A percentile compares a stretch with the other conserved stretches of the same genome.
Conservation (phyloP, 2,888 invertebrate genomes). For the Drosophila nr. perissopoda region DNA sequence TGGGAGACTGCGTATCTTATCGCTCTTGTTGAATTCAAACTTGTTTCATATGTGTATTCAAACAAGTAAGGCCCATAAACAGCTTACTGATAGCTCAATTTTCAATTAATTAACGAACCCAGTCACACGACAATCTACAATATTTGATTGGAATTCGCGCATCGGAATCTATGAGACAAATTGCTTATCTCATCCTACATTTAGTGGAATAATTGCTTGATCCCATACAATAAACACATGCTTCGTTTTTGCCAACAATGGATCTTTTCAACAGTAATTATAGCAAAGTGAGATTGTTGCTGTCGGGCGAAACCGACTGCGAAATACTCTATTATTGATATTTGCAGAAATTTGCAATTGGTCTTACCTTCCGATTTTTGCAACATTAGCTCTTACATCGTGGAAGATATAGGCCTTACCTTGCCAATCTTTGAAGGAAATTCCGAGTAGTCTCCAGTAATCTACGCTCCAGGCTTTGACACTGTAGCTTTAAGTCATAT, state of each 20-base stretch:
- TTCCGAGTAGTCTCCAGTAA: neutral
- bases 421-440: neutral
- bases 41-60: slow-evolving; percentile 15
- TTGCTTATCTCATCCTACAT: neutral
- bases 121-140: slow-evolving; percentile 5
- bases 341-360: neutral
- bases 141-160: neutral
- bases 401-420: neutral
- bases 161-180: neutral
- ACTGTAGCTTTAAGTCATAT: neutral
- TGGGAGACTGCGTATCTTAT: slow-evolving; percentile 48
- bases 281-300: neutral
- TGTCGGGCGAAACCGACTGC: neutral
- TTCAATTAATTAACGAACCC: slow-evolving; percentile 42
- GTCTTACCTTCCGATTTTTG: neutral
- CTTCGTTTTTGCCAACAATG: neutral
- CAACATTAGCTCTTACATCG: neutral
- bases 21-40: slow-evolving; percentile 26
- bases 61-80: slow-evolving; percentile 23
- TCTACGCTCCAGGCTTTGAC: neutral
- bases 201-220: neutral
- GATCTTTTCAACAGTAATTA: neutral
- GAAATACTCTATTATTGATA: neutral
- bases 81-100: slow-evolving; percentile 40
- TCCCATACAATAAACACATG: neutral